Evolutionary conservation across 2,888 invertebrate species (phyloP), one percentile per base, ranked within the genome.

Genomic region (Pterobdella sp.): DNA sequence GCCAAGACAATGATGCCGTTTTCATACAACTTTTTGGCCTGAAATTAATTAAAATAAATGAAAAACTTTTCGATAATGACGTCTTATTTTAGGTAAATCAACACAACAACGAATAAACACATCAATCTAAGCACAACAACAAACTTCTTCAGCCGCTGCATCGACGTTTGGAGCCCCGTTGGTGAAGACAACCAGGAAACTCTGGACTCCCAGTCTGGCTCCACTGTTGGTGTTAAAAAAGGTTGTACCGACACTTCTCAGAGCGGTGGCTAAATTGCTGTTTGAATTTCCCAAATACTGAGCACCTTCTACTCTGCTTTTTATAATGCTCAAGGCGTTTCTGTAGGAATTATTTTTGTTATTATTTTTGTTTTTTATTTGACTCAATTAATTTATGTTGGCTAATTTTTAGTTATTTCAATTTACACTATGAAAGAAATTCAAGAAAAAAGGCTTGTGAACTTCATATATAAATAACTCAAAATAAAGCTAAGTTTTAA

Each of bases 151-250:
- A n/a, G 32, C 36, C 4, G 74, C 72, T 26, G 49, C 29, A 0
- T 36, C 22, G 7, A 56, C 56, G 56, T 64, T 65, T 26, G 32
- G n/a, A 1, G 68, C 56, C 1, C 65, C 68, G 34, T 74, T 68
- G 3, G 72, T 49, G 34, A 74, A 31, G 31, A 75, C 65, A 34
- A 75, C 52, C 0, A 35, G 52, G 56, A 74, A 56, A 52, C 72
- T 74, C 32, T 67, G 74, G n/a, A 72, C 74, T 2, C 56, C 68
- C 1, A 29, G 0, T 18, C 74, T 36, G 36, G 68, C 74, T 1
- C 74, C 74, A 35, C 64, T 74, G 10, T 1, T 1, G 3, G 32
- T 34, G 1, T 10, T 37, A 65, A 74, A 74, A 56, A 56, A 67
- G 34, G 2, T 64, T 4, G 52, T 36, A n/a, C 72, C 36, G 26